A percentile compares a stretch with the other conserved stretches of the same genome.
These are phyloP conservation scores for Pristionchus japonicus DNA, from an alignment of 2,888 invertebrate genomes.

Conservation along the genomic window DNA sequence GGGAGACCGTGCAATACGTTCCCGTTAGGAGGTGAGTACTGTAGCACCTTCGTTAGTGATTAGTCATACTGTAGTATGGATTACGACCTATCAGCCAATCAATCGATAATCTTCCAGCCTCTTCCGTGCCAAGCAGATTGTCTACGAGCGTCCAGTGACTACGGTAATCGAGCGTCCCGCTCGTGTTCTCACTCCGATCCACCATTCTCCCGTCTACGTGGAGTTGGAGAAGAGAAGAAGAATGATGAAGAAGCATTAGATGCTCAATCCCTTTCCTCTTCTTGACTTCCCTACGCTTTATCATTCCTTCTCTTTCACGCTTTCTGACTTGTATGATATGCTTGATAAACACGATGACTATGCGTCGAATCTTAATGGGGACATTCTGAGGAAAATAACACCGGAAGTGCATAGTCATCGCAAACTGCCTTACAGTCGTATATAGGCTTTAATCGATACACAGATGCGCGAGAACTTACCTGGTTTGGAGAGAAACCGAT, in stretches of 20 bases:
- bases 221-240: slow-evolving; percentile 29
- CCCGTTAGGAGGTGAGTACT: not conserved
- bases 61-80: not conserved
- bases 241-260: slow-evolving; percentile 35
- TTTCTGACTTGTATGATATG: not conserved
- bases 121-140: slow-evolving; percentile 9
- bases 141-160: slow-evolving; percentile 30
- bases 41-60: not conserved
- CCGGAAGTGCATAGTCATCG: not conserved
- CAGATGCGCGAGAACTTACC: not conserved
- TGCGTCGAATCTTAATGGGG: not conserved
- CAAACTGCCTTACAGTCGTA: too few relatives aligned
- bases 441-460: not conserved
- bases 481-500: not conserved
- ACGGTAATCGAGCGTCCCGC: slow-evolving; percentile 42
- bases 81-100: too few relatives aligned
- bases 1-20: not conserved
- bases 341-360: not conserved
- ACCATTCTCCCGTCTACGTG: not conserved
- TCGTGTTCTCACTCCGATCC: not conserved
- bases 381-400: not conserved
- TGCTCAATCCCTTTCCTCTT: not conserved
- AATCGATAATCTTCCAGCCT: too few relatives aligned
- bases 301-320: not conserved
- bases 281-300: not conserved